These are phyloP conservation scores for Drosophila melanosoma DNA, from an alignment of 2,888 invertebrate species.

Conservation along the genomic window DNA sequence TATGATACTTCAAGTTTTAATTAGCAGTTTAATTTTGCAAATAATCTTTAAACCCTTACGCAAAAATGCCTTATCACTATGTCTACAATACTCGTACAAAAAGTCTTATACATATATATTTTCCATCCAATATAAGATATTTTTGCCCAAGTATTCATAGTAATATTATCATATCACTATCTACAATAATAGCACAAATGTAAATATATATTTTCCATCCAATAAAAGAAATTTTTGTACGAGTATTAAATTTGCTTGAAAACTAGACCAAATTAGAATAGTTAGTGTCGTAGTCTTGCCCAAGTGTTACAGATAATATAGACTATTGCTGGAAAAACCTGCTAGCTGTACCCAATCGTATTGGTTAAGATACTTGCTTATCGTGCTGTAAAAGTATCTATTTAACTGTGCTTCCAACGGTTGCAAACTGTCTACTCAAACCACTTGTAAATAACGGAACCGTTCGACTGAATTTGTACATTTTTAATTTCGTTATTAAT, in stretches of 20 bases:
- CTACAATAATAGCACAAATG: too few relatives aligned
- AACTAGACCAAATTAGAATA: neutral
- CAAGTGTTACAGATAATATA: neutral
- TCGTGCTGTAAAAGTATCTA: conserved; percentile 5
- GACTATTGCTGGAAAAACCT: neutral
- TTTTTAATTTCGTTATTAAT: conserved; percentile 29
- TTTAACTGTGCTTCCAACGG: conserved; percentile 3
- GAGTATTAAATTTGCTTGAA: neutral
- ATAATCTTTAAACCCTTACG: neutral
- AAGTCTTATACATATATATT: neutral
- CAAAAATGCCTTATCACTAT: neutral
- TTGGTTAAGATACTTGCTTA: conserved; percentile 13
- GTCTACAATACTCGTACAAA: neutral
- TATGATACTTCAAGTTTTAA: neutral
- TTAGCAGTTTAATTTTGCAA: neutral
- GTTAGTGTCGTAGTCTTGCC: conserved; percentile 2
- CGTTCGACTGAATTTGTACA: conserved; percentile 28
- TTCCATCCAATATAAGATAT: neutral
- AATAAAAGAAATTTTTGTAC: neutral
- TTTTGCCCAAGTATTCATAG: neutral
- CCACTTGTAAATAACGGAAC: conserved; percentile 42
- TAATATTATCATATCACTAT: neutral
- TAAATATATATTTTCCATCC: neutral
- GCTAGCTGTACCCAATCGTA: neutral
- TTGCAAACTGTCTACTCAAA: neutral